Evolutionary conservation across 2,113 vertebrate genomes (phyloP).

Genomic region (Hirundichthys speculiger): DNA sequence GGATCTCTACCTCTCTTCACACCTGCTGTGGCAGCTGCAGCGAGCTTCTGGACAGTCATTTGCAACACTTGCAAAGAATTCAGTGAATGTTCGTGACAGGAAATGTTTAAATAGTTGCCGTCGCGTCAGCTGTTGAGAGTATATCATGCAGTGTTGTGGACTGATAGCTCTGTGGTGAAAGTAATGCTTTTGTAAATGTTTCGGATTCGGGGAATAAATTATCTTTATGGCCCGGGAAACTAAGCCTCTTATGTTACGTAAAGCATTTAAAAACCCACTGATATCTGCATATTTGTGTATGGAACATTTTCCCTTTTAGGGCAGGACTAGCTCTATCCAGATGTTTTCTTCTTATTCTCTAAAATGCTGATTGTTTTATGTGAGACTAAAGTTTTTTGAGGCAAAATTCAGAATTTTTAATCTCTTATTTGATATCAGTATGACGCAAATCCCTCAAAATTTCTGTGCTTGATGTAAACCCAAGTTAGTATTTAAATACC

Average conservation of each 20-base stretch:
- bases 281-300: background rate
- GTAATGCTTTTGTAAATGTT: background rate
- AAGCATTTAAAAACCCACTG: constrained; percentile 3
- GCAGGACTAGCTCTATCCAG: background rate
- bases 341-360: background rate
- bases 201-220: constrained; percentile 7
- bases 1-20: constrained; percentile 3
- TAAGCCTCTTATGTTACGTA: constrained; percentile 21
- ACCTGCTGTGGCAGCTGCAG: constrained; percentile 44
- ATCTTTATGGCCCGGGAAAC: constrained; percentile 3
- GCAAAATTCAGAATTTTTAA: too few relatives aligned
- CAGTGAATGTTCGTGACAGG: background rate
- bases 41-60: background rate
- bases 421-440: too few relatives aligned
- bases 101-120: background rate
- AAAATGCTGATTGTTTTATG: too few relatives aligned
- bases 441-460: too few relatives aligned
- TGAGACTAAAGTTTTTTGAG: too few relatives aligned
- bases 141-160: background rate
- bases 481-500: too few relatives aligned
- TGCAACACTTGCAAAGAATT: background rate
- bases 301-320: background rate
- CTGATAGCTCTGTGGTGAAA: background rate
- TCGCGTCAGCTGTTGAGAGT: constrained; percentile 11
- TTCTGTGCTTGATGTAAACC: too few relatives aligned